Conservation (phyloP, 1,140 invertebrate genomes). For the Musca vetustissima region DNA sequence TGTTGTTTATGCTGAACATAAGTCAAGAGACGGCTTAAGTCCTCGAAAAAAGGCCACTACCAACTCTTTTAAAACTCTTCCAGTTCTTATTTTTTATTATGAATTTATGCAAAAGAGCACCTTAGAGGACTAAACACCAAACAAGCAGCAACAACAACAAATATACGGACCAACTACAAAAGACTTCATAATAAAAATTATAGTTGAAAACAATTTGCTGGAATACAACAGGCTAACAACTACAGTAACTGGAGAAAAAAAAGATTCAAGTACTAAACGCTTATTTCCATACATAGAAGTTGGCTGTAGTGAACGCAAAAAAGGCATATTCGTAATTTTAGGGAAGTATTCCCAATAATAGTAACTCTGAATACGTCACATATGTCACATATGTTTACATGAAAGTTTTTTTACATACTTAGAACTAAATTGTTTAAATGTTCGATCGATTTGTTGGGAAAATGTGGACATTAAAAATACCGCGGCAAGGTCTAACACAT, state of each 20-base stretch:
- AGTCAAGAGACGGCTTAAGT: neutral
- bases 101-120: constrained; percentile 20
- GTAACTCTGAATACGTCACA: too few relatives aligned
- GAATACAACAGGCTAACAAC: neutral
- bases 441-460: too few relatives aligned
- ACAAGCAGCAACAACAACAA: neutral
- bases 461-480: too few relatives aligned
- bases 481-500: too few relatives aligned
- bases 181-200: constrained; percentile 19
- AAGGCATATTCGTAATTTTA: too few relatives aligned
- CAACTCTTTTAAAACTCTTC: constrained; percentile 7
- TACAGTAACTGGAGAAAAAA: neutral
- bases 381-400: too few relatives aligned
- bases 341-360: too few relatives aligned
- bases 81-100: neutral
- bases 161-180: constrained; percentile 10
- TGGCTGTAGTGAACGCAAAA: too few relatives aligned
- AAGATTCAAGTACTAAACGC: neutral
- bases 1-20: too few relatives aligned
- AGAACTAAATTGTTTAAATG: too few relatives aligned
- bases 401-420: too few relatives aligned
- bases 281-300: too few relatives aligned
- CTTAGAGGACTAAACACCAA: neutral
- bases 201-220: neutral
- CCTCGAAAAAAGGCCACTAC: neutral